Percentiles rank a stretch among this genome's conserved stretches.
Conservation (phyloP, 2,113 vertebrate species). For the Otus sunia region DNA sequence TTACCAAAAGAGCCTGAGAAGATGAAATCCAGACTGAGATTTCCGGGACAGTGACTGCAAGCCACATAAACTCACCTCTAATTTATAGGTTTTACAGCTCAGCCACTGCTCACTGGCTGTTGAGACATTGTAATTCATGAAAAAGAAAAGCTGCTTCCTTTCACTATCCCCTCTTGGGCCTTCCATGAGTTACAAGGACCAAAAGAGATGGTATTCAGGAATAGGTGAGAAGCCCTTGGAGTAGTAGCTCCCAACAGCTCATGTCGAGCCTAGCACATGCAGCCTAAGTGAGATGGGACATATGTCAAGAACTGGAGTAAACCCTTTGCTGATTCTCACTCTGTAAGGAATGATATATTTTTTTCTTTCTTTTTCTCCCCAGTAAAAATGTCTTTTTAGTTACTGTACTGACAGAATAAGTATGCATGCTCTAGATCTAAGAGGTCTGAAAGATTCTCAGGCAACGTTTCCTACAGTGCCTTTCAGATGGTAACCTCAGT, state of each 20-base stretch:
- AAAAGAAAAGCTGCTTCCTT: neutral
- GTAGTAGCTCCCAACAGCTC: neutral
- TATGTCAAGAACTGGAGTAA: neutral
- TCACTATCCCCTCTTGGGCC: neutral
- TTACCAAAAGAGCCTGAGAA: neutral
- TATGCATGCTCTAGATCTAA: neutral
- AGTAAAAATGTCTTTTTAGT: neutral
- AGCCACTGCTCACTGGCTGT: accelerated
- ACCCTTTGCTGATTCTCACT: neutral
- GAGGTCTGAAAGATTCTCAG: neutral
- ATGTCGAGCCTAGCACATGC: too few species aligned
- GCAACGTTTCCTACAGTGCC: neutral
- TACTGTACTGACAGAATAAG: neutral
- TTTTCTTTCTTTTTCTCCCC: neutral
- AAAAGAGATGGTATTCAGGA: neutral
- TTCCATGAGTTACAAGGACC: neutral
- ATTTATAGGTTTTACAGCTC: neutral
- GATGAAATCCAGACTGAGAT: neutral
- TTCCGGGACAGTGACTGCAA: neutral
- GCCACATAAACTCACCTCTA: neutral
- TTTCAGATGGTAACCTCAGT: neutral
- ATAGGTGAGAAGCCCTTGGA: neutral
- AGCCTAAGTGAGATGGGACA: neutral
- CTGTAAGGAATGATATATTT: neutral
- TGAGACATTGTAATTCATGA: accelerated